phyloP scores from a whole-genome alignment of 30 jellyfish, hydroid and myxozoan genomes.

The Catostylus mosaicus region DNA sequence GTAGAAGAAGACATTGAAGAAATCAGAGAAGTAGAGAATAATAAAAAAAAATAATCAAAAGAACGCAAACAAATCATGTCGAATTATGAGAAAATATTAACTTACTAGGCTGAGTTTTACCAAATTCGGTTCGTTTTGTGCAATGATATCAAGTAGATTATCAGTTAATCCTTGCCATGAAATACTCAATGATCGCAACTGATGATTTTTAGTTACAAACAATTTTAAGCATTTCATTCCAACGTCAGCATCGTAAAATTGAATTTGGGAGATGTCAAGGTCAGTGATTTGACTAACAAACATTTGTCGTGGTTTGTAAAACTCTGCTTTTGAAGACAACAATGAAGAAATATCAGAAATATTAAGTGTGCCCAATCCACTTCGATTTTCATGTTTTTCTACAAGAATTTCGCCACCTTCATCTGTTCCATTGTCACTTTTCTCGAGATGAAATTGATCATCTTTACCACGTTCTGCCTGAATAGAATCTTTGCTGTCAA shows the following conservation, averaged over 20 bases:
- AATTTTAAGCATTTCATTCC: slow-evolving; percentile 60
- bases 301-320: slow-evolving; percentile 61
- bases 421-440: too few species aligned
- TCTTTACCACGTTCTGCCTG: too few species aligned
- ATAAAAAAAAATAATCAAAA: too few species aligned
- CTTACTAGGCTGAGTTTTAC: slow-evolving; percentile 61
- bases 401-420: too few species aligned
- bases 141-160: slow-evolving; percentile 47
- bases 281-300: slow-evolving; percentile 50
- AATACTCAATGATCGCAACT: slow-evolving; percentile 45
- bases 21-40: too few species aligned
- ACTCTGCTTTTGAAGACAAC: slow-evolving; percentile 13
- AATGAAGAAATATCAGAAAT: not conserved
- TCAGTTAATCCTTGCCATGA: slow-evolving; percentile 75
- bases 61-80: too few species aligned
- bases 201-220: slow-evolving; percentile 63
- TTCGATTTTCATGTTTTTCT: too few species aligned
- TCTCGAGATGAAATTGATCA: too few species aligned
- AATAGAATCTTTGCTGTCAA: too few species aligned
- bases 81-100: not conserved
- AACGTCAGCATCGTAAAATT: slow-evolving; percentile 58
- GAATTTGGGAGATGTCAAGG: slow-evolving; percentile 73
- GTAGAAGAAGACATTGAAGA: too few species aligned
- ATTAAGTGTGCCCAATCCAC: not conserved
- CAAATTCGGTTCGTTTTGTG: slow-evolving; percentile 54